phyloP scores from a whole-genome alignment of 2,797 vertebrate species.

The Amazona finschi region DNA sequence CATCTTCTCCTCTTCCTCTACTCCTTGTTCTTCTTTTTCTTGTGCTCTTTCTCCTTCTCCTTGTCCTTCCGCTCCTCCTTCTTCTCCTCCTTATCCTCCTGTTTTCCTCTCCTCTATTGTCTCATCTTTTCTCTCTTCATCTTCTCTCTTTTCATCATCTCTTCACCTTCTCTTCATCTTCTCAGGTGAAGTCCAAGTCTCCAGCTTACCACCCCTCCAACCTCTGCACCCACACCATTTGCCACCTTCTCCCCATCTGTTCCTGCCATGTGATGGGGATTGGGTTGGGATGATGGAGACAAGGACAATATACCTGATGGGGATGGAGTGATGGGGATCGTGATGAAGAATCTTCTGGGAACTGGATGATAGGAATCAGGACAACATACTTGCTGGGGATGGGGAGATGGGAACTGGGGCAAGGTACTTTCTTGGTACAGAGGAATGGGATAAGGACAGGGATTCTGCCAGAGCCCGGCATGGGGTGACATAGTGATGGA shows the following conservation, averaged over 20 bases:
- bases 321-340: fast-evolving
- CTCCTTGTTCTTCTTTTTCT: too few relatives aligned
- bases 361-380: too few relatives aligned
- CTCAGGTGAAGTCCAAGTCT: not conserved
- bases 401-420: not conserved
- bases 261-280: not conserved
- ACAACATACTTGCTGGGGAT: not conserved
- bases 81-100: not conserved
- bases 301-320: not conserved
- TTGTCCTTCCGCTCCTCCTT: not conserved
- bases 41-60: not conserved
- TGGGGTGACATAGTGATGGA: fast-evolving
- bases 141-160: not conserved
- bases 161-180: too few relatives aligned
- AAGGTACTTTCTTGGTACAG: not conserved
- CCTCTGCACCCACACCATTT: not conserved
- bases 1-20: too few relatives aligned
- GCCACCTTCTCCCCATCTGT: fast-evolving
- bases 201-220: not conserved
- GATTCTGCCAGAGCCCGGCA: not conserved
- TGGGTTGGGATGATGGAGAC: not conserved
- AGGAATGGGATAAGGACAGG: fast-evolving
- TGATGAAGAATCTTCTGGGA: fast-evolving
- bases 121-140: not conserved
- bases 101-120: too few relatives aligned